Conservation (phyloP, 2,888 invertebrate species). For the Esperia sulphurella region DNA sequence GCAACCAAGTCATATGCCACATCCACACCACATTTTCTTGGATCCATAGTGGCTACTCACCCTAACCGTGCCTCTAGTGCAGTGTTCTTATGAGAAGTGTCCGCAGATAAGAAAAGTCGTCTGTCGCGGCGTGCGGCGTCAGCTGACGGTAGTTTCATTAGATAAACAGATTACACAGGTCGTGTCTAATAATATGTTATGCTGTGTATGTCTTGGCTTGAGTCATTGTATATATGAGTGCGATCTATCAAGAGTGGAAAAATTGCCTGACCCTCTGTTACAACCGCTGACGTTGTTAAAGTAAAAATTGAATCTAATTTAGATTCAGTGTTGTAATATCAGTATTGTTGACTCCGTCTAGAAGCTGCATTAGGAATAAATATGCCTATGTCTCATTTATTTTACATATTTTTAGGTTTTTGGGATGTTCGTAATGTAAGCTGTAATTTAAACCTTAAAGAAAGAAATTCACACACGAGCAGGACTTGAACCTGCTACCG, state of each 20-base stretch:
- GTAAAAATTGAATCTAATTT: too few relatives aligned
- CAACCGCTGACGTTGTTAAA: background rate
- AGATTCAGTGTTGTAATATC: too few relatives aligned
- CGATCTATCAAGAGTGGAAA: background rate
- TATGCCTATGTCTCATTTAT: too few relatives aligned
- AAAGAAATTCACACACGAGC: too few relatives aligned
- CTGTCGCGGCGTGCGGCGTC: slow-evolving; percentile 34
- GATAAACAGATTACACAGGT: slow-evolving; percentile 38
- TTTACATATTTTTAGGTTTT: too few relatives aligned
- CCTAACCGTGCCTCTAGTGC: slow-evolving; percentile 40
- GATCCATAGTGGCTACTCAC: background rate
- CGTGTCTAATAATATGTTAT: slow-evolving; percentile 7
- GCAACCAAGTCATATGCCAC: slow-evolving; percentile 1
- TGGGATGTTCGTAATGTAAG: too few relatives aligned
- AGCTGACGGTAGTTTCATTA: slow-evolving; percentile 54
- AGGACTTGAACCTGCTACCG: too few relatives aligned
- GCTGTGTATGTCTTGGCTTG: background rate
- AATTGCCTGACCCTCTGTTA: background rate
- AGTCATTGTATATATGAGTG: slow-evolving; percentile 1
- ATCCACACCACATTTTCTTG: slow-evolving; percentile 8
- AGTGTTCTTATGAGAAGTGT: slow-evolving; percentile 59
- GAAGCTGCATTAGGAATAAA: too few relatives aligned
- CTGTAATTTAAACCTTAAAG: too few relatives aligned
- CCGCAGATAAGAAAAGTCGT: slow-evolving; percentile 64
- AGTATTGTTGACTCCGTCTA: too few relatives aligned